Evolutionary conservation across 2,888 invertebrate species (phyloP).

Genomic region (Altica lythri): DNA sequence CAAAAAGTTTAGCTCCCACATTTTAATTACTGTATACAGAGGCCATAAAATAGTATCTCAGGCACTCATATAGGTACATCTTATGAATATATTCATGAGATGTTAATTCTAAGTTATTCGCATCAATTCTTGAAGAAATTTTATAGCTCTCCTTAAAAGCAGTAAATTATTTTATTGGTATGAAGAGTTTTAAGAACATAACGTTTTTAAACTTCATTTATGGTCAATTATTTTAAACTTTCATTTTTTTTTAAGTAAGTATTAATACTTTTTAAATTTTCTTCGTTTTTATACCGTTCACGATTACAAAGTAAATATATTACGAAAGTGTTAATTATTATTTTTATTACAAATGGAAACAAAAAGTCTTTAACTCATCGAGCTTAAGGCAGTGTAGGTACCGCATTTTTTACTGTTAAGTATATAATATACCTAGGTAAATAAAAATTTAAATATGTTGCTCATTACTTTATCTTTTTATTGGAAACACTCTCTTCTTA

Average conservation of each 20-base stretch:
- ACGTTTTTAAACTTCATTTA: slow-evolving; percentile 6
- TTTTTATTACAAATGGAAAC: slow-evolving; percentile 5
- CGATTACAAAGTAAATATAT: slow-evolving; percentile 9
- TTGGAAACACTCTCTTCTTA: too few relatives aligned
- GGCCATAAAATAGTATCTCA: slow-evolving; percentile 10
- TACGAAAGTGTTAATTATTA: slow-evolving; percentile 6
- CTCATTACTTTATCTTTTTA: too few relatives aligned
- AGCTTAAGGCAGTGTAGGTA: too few relatives aligned
- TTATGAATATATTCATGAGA: slow-evolving; percentile 22
- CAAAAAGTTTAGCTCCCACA: slow-evolving; percentile 7
- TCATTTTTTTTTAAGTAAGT: neutral
- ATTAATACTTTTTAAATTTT: too few relatives aligned
- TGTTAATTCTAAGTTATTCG: slow-evolving; percentile 21
- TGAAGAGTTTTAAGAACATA: slow-evolving; percentile 7
- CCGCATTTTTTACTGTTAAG: too few relatives aligned
- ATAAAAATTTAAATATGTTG: too few relatives aligned
- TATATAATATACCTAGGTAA: too few relatives aligned
- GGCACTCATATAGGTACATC: slow-evolving; percentile 7
- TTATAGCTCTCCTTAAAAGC: slow-evolving; percentile 23
- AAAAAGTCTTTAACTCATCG: too few relatives aligned
- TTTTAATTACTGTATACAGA: slow-evolving; percentile 13
- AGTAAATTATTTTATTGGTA: slow-evolving; percentile 28
- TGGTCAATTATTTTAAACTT: slow-evolving; percentile 8
- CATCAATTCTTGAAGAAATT: slow-evolving; percentile 21
- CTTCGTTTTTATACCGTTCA: too few relatives aligned